Evolutionary conservation across 92 coral and sea anemone species (phyloP).

Genomic region (Heteractis magnifica): DNA sequence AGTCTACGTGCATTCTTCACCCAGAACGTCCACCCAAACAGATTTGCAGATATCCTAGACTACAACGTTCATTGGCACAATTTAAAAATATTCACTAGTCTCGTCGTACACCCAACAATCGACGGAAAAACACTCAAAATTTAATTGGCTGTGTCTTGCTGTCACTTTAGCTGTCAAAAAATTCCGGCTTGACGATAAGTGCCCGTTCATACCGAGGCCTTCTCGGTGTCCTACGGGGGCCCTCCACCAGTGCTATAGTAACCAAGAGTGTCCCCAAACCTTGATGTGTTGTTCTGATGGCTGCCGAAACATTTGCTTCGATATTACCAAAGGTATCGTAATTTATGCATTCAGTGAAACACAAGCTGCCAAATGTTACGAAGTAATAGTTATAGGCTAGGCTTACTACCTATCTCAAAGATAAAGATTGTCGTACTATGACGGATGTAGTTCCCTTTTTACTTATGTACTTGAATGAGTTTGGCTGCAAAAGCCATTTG

Average conservation of each 20-base stretch:
- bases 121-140: not conserved
- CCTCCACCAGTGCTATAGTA: slow-evolving; percentile 46
- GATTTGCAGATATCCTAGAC: not conserved
- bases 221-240: slow-evolving; percentile 33
- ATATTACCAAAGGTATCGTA: slow-evolving; percentile 40
- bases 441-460: too few species aligned
- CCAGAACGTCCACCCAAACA: not conserved
- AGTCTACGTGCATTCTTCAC: not conserved
- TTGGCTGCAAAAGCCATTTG: too few species aligned
- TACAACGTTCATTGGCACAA: too few species aligned
- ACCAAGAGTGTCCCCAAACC: slow-evolving; percentile 35
- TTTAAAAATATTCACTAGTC: not conserved
- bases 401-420: not conserved
- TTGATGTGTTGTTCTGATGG: slow-evolving; percentile 54
- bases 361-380: not conserved
- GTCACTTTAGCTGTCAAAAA: slow-evolving; percentile 26
- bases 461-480: too few species aligned
- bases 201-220: slow-evolving; percentile 43
- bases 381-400: not conserved
- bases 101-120: not conserved
- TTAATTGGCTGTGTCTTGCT: slow-evolving; percentile 19
- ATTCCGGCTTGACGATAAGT: slow-evolving; percentile 44
- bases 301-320: slow-evolving; percentile 54
- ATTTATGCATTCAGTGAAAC: not conserved
- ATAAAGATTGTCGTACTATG: too few species aligned